A percentile compares a stretch with the other conserved stretches of the same genome.
These are phyloP conservation scores for Caracal caracal DNA, from an alignment of 2,113 vertebrate species.

Conservation along the genomic window DNA sequence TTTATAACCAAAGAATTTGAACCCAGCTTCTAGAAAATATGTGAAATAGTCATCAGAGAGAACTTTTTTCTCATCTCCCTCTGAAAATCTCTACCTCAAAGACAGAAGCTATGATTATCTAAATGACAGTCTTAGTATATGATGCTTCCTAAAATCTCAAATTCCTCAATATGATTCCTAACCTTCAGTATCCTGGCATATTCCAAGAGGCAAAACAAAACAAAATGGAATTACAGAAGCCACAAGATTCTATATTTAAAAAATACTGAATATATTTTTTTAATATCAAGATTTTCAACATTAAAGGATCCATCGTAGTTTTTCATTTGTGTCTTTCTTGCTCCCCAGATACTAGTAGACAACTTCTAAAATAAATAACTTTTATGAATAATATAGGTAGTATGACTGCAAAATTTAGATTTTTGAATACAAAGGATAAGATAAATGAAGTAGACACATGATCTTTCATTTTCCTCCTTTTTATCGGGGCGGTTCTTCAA, in stretches of 20 bases:
- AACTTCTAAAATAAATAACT: neutral
- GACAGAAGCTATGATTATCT: neutral
- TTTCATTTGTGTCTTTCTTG: conserved; percentile 10
- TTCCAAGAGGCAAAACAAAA: neutral
- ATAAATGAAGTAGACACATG: neutral
- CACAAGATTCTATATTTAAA: neutral
- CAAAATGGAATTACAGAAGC: neutral
- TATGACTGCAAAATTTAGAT: neutral
- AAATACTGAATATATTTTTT: neutral
- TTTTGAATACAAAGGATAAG: neutral
- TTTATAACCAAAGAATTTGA: neutral
- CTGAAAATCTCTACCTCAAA: conserved; percentile 27
- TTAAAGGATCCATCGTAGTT: neutral
- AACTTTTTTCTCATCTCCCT: neutral
- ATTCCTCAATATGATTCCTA: neutral
- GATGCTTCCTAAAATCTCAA: neutral
- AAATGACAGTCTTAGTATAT: neutral
- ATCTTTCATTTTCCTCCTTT: neutral
- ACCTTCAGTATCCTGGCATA: neutral
- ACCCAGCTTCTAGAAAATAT: neutral
- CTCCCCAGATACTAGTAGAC: neutral
- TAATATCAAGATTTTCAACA: neutral
- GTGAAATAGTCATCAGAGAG: neutral
- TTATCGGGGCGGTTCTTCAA: neutral
- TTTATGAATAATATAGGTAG: neutral